Base-by-base conservation (phyloP, 2,888 invertebrate genomes). In the Mactromeris polynyma region DNA sequence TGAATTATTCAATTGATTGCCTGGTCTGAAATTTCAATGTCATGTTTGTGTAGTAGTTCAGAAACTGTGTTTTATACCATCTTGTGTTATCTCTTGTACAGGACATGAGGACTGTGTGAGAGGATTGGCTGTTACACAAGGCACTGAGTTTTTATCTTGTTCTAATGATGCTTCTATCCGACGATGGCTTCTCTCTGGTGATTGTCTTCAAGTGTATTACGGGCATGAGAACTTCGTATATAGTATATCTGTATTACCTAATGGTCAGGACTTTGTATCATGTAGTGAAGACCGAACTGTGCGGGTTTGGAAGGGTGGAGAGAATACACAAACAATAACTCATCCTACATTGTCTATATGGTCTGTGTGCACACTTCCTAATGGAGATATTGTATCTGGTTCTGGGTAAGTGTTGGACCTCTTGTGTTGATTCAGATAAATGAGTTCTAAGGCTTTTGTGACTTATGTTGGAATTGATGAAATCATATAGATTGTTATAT, bases 41-140 rank as follows among this genome's bases (percentile, higher is more conserved):
- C n/a, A n/a, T n/a, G n/a, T n/a, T n/a, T n/a, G n/a, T n/a, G n/a
- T n/a, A n/a, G n/a, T n/a, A n/a, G n/a, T n/a, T n/a, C n/a, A n/a
- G n/a, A n/a, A n/a, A n/a, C n/a, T n/a, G n/a, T n/a, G 58, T 58
- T 58, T 42, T 26, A 64, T 64, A 26, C 11, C 7, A 64, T 64
- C 4, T 26, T 64, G 58, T 64, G 9, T 64, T 64, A 64, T 64
- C 58, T 58, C 4, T 64, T 64, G 26, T 26, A 64, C 38, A 97
- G 99, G 99, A 7, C 99, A 99, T 96, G 98, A 98, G 0, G 99
- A 99, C 96, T 99, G 99, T 97, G 98, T 99, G 0, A 97, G 99
- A 96, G 98, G 97, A 38, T 96, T 99, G 46, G 97, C 98, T 0
- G 97, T 98, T 0, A 97, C 98, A 14, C 98, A 97, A 85, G 92